Conservation (phyloP, 2,113 vertebrate genomes). For the Sprattus sprattus region DNA sequence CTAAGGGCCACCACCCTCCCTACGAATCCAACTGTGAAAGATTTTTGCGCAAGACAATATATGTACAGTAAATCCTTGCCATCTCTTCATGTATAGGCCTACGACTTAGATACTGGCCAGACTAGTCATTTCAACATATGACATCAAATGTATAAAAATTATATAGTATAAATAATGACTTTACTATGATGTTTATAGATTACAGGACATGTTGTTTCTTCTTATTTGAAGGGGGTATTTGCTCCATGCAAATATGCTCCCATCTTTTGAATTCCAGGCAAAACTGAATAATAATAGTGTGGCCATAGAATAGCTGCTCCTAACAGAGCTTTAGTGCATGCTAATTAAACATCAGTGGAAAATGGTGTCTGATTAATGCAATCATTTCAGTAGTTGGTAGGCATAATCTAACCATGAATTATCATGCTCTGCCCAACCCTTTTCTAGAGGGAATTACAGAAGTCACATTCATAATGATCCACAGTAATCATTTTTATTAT, state of each 20-base stretch:
- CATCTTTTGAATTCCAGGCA: background rate
- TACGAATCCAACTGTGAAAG: background rate
- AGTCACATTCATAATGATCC: background rate
- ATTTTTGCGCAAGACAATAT: background rate
- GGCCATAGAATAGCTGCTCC: too few species aligned
- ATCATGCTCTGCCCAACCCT: background rate
- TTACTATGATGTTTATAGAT: background rate
- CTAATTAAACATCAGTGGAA: background rate
- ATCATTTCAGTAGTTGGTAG: background rate
- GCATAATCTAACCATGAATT: background rate
- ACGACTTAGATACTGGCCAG: background rate
- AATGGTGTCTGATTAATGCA: background rate
- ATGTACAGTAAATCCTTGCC: background rate
- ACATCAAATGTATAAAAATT: too few species aligned
- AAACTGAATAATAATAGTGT: too few species aligned
- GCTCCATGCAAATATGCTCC: too few species aligned
- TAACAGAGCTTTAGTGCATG: background rate
- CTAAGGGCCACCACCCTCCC: too few species aligned
- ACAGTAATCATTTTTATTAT: constrained; percentile 8
- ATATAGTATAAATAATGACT: background rate
- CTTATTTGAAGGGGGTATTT: background rate
- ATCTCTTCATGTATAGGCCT: background rate
- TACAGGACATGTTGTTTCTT: background rate
- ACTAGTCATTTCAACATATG: too few species aligned
- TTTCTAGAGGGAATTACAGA: background rate